Conservation (phyloP, 2,797 vertebrate species). For the Delichon dasypus region DNA sequence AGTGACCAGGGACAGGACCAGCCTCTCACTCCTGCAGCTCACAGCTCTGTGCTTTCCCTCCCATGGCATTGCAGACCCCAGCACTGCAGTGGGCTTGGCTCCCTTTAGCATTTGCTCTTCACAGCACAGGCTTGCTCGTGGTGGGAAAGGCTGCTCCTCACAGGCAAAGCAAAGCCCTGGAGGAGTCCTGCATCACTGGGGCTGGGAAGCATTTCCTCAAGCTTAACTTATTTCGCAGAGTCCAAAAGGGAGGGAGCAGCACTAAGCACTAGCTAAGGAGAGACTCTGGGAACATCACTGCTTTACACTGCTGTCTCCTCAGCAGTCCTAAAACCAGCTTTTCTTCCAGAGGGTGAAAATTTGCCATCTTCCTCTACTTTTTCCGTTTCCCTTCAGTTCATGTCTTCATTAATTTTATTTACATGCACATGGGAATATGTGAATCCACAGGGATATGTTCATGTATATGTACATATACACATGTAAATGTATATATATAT, state of each 20-base stretch:
- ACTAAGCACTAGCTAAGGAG: background rate
- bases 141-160: background rate
- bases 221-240: background rate
- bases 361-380: background rate
- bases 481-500: no score
- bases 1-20: background rate
- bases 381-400: background rate
- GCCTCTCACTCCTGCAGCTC: background rate
- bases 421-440: no score
- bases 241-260: background rate
- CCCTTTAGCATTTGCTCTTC: background rate
- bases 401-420: background rate
- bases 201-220: background rate
- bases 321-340: background rate
- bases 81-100: background rate
- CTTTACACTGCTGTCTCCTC: background rate
- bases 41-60: background rate
- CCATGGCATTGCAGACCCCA: background rate
- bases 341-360: background rate
- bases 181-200: background rate
- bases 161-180: background rate
- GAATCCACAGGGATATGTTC: rapidly evolving
- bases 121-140: background rate
- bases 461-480: no score
- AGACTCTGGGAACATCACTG: background rate